phyloP scores from a whole-genome alignment of 2,888 invertebrate species.

The Conistra vaccinii region DNA sequence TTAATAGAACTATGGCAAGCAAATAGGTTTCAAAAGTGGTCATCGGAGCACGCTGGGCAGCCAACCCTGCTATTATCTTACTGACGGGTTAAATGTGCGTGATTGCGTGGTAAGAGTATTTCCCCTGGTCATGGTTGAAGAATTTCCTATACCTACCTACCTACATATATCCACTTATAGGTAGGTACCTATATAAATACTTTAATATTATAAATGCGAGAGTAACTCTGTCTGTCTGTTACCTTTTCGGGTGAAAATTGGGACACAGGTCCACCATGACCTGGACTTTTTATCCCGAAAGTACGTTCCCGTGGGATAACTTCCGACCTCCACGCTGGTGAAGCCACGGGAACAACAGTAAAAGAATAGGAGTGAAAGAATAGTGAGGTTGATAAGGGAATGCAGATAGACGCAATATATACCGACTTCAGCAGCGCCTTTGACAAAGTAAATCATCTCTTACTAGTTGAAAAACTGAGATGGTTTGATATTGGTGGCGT shows the following conservation, averaged over 20 bases:
- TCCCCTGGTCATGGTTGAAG: neutral
- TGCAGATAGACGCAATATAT: no score
- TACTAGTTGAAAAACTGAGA: no score
- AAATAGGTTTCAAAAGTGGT: neutral
- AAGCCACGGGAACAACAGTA: no score
- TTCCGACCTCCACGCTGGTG: no score
- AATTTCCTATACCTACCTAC: neutral
- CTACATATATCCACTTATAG: neutral
- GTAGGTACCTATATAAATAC: no score
- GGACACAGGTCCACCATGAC: neutral
- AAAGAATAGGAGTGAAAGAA: no score
- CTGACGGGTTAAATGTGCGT: neutral
- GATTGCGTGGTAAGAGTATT: neutral
- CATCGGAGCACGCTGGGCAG: neutral
- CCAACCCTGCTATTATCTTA: neutral
- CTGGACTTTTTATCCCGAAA: neutral
- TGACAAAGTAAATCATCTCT: no score
- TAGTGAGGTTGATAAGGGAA: no score
- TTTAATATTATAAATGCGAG: neutral
- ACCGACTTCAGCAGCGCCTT: no score
- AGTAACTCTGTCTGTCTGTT: neutral
- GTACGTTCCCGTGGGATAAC: no score
- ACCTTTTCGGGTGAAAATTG: neutral
- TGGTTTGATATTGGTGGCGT: no score
- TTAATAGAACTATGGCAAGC: neutral